These are phyloP conservation scores for Ataeniobius toweri DNA, from an alignment of 2,797 vertebrate species.

Conservation along the genomic window DNA sequence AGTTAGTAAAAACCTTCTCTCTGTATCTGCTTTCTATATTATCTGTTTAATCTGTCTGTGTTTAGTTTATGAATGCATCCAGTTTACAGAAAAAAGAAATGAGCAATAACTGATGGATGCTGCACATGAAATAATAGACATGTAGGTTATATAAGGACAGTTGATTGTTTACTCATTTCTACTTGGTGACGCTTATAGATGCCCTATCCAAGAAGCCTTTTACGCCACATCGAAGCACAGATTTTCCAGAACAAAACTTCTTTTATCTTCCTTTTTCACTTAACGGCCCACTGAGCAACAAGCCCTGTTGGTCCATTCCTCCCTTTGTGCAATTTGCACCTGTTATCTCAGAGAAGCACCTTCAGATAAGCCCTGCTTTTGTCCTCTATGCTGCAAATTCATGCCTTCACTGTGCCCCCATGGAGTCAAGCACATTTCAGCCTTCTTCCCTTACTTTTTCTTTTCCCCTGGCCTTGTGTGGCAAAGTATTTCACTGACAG, in stretches of 20 bases:
- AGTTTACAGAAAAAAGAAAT: background rate
- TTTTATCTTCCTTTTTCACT: slow-evolving; percentile 55
- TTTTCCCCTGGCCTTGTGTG: background rate
- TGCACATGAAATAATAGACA: slow-evolving; percentile 9
- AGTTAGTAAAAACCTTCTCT: background rate
- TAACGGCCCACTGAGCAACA: slow-evolving; percentile 47
- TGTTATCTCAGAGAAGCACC: slow-evolving; percentile 55
- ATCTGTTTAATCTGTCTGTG: background rate
- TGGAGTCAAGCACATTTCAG: slow-evolving; percentile 29
- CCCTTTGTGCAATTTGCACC: slow-evolving; percentile 52
- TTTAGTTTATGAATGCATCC: background rate
- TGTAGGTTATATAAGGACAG: slow-evolving; percentile 17
- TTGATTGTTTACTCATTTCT: slow-evolving; percentile 18
- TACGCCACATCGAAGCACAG: slow-evolving; percentile 51
- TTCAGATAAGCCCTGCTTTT: slow-evolving; percentile 57
- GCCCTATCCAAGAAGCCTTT: slow-evolving; percentile 49
- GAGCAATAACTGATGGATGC: slow-evolving; percentile 2
- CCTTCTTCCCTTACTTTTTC: slow-evolving; percentile 35
- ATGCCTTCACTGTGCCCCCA: slow-evolving; percentile 30
- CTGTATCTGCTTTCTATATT: background rate
- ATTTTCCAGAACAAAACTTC: slow-evolving; percentile 46
- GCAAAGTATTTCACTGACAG: slow-evolving; percentile 33
- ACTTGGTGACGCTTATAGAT: slow-evolving; percentile 18
- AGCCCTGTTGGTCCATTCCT: slow-evolving; percentile 41
- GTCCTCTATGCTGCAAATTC: slow-evolving; percentile 33